These are phyloP conservation scores for Agonopterix subpropinquella DNA, from an alignment of 2,888 invertebrate genomes.

Conservation along the genomic window DNA sequence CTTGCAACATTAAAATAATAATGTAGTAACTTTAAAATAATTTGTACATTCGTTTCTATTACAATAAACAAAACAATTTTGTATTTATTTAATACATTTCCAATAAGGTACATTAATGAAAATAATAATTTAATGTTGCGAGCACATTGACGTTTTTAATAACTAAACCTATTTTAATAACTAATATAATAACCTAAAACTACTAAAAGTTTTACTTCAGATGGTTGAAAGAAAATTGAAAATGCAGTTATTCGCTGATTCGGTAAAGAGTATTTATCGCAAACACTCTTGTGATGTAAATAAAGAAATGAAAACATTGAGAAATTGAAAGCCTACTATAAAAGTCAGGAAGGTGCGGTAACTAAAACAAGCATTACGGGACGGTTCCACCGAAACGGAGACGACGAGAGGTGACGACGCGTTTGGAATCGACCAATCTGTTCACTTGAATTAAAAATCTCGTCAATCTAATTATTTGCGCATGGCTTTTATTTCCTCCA, in stretches of 20 bases:
- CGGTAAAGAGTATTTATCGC: conserved; percentile 25
- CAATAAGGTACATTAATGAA: conserved; percentile 15
- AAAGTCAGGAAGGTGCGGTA: no score
- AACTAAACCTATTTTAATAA: not conserved
- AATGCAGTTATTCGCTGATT: conserved; percentile 22
- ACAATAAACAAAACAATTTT: not conserved
- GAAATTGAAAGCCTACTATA: no score
- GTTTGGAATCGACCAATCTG: no score
- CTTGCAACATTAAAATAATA: conserved; percentile 24
- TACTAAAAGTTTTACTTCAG: conserved; percentile 54
- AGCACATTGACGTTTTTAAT: conserved; percentile 35
- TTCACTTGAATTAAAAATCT: no score
- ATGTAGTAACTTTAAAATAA: conserved; percentile 19
- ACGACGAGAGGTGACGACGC: no score
- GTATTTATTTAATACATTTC: not conserved
- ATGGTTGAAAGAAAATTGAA: conserved; percentile 25
- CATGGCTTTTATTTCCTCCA: no score
- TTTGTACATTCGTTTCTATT: conserved; percentile 23
- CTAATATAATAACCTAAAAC: conserved; percentile 49
- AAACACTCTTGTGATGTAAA: conserved; percentile 13
- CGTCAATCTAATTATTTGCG: no score
- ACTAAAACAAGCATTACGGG: no score
- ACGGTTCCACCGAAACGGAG: no score
- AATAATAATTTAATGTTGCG: conserved; percentile 36
- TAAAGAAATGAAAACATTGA: no score